Base-by-base conservation (phyloP, 2,888 invertebrate species). In the Lepas anatifera region DNA sequence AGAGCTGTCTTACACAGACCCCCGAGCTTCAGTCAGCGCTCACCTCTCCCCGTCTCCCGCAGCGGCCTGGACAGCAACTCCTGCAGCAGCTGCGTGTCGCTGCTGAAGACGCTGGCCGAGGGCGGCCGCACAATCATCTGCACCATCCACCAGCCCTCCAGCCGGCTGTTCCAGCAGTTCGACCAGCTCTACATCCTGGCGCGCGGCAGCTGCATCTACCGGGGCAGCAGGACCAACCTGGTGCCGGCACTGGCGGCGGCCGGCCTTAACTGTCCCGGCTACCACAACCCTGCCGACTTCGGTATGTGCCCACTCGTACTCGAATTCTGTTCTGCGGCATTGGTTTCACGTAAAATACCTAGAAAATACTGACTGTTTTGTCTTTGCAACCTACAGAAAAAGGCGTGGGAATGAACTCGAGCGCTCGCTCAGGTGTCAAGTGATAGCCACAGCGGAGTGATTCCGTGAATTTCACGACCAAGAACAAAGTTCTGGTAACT, bases 281-380 rank as follows among this genome's bases (percentile, higher is more conserved):
- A 96, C 81, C 96, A 97, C 83, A 97, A 97, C 82, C 96, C 96
- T 0, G 95, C 96, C 11, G 95, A 95, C 69, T 96, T 92, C 83
- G 90, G 81, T 81, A 29, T 22, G 67, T 35, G 43, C 7, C 4
- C 32, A 39, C 18, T n/a, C n/a, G n/a, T n/a, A n/a, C n/a, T n/a
- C n/a, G n/a, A n/a, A n/a, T n/a, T n/a, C n/a, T n/a, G n/a, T n/a
- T n/a, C n/a, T n/a, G n/a, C n/a, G n/a, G n/a, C n/a, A n/a, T n/a
- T n/a, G n/a, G n/a, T n/a, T n/a, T n/a, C n/a, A n/a, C n/a, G n/a
- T n/a, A n/a, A n/a, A n/a, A n/a, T n/a, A n/a, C n/a, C n/a, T n/a
- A n/a, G n/a, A n/a, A n/a, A n/a, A n/a, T n/a, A n/a, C n/a, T n/a
- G n/a, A n/a, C n/a, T n/a, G n/a, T n/a, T n/a, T n/a, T n/a, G n/a